Conservation (phyloP, 2,888 invertebrate species). For the Ochropleura plecta region DNA sequence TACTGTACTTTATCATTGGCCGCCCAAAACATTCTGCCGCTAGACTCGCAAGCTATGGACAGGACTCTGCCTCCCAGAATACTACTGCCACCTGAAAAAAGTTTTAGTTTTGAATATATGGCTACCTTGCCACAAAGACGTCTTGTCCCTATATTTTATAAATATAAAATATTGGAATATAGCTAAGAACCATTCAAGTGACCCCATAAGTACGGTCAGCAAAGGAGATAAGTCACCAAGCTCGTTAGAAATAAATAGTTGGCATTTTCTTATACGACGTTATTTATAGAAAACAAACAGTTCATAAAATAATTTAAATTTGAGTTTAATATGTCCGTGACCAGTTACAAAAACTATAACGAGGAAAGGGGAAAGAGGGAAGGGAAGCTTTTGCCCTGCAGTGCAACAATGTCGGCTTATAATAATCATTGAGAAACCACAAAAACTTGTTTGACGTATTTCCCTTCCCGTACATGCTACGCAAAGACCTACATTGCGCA, state of each 20-base stretch:
- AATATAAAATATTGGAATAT: neutral
- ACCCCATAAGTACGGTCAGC: too few relatives aligned
- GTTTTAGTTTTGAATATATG: neutral
- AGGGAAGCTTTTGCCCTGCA: too few relatives aligned
- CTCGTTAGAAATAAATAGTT: too few relatives aligned
- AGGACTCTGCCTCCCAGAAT: constrained; percentile 91
- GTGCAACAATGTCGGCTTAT: too few relatives aligned
- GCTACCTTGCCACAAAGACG: neutral
- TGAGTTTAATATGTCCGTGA: too few relatives aligned
- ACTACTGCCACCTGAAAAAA: constrained; percentile 86
- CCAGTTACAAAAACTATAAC: too few relatives aligned
- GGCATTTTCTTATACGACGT: too few relatives aligned
- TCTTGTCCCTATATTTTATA: neutral
- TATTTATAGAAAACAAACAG: too few relatives aligned
- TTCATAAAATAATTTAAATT: too few relatives aligned
- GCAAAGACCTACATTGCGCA: neutral
- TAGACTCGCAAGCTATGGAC: constrained; percentile 94
- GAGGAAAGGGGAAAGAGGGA: too few relatives aligned
- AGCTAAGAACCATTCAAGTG: neutral
- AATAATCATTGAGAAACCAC: neutral
- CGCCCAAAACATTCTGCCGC: constrained; percentile 95
- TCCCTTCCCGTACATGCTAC: neutral
- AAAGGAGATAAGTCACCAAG: too few relatives aligned
- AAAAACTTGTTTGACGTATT: neutral
- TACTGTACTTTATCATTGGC: constrained; percentile 93